These are phyloP conservation scores for Pelobates fuscus DNA, from an alignment of 2,113 vertebrate species.

Conservation along the genomic window DNA sequence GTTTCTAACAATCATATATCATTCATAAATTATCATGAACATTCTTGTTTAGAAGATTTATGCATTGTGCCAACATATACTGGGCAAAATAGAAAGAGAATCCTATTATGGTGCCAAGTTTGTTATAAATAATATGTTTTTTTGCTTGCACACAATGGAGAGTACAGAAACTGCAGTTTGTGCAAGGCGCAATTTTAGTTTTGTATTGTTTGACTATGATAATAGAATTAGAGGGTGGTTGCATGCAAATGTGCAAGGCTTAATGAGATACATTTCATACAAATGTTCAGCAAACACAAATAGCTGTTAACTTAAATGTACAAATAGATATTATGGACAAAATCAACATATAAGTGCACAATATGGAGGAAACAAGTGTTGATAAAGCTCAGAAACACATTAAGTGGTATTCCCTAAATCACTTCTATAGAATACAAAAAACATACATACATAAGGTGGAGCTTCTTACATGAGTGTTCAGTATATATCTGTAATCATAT, in stretches of 20 bases:
- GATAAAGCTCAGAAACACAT: too few species aligned
- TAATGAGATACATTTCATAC: conserved; percentile 10
- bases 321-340: conserved; percentile 4
- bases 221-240: conserved; percentile 33
- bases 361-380: too few species aligned
- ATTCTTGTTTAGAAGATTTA: conserved; percentile 50
- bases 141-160: conserved; percentile 46
- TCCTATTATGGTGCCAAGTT: conserved; percentile 48
- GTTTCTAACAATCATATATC: conserved; percentile 48
- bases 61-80: conserved; percentile 42
- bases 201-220: conserved; percentile 34
- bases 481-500: too few species aligned
- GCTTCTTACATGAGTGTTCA: too few species aligned
- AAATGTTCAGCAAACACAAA: conserved; percentile 14
- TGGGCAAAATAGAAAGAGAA: conserved; percentile 41
- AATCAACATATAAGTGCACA: not conserved
- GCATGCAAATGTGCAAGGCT: conserved; percentile 30
- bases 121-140: conserved; percentile 48
- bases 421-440: too few species aligned
- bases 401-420: too few species aligned
- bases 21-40: conserved; percentile 51
- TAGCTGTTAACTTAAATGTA: not conserved
- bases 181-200: conserved; percentile 32
- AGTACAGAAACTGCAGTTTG: conserved; percentile 38
- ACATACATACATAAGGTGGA: too few species aligned